Base-by-base conservation (phyloP, 1,140 invertebrate genomes). In the Aphaenogaster ashmeadi region DNA sequence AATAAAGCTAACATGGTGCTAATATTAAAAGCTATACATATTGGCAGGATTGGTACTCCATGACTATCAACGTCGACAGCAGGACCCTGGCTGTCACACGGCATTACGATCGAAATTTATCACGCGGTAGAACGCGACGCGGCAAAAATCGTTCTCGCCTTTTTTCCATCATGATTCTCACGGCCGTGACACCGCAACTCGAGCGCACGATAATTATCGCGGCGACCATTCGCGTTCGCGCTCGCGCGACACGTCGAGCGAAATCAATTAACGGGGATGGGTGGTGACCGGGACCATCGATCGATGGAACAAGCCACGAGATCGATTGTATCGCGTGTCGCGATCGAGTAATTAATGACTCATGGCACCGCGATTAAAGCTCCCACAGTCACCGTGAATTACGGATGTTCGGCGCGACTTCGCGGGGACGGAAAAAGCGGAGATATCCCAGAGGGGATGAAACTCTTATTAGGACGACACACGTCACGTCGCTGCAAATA, bases 281-380 rank as follows among this genome's bases (percentile, higher is more conserved):
- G 7, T 75, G 72, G 36, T 27, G 71, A 56, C 64, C 36, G 15
- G 58, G 33, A 69, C 41, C 52, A 90, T 86, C 86, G 89, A 81
- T 90, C 86, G 86, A 69, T 72, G n/a, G 18, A 54, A 83, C 77
- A 78, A 85, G 50, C 69, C 83, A 41, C 58, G 81, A 87, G 87
- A 90, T 91, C 89, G 88, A 90, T 91, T 91, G 85, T 88, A 91
- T 84, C 89, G 66, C 56, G 67, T 69, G 87, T 88, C 89, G 90
- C 84, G 87, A 91, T 91, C 87, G 89, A 67, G 87, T 91, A 91
- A 91, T 91, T 91, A 91, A 91, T 90, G 90, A 90, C 87, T 87
- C 89, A 77, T 77, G 74, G 60, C 77, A 62, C 58, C 33, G 75
- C 89, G 89, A 88, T 91, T 90, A 91, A 91, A 90, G 71, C 89